Percentiles rank a stretch among this genome's conserved stretches.
Evolutionary conservation across 2,113 vertebrate species (phyloP).

Genomic region (Connochaetes taurinus): DNA sequence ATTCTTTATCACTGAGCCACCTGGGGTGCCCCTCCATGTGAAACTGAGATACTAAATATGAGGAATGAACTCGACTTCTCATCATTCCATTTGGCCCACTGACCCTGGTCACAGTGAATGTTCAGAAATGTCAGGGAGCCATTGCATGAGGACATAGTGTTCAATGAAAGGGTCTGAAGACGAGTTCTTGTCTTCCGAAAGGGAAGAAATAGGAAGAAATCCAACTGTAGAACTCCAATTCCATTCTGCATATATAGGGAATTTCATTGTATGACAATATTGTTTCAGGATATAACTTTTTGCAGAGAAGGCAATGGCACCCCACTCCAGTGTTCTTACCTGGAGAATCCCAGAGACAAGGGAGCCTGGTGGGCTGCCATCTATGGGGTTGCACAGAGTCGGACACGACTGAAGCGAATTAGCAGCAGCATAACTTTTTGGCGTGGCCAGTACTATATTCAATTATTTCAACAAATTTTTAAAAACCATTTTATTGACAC

Average conservation of each 20-base stretch:
- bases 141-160: background rate
- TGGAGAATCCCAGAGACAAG: no score
- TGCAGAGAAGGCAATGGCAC: background rate
- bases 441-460: background rate
- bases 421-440: background rate
- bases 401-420: no score
- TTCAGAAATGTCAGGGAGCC: slow-evolving; percentile 68
- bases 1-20: background rate
- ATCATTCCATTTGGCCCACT: slow-evolving; percentile 58
- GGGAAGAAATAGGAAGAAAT: background rate
- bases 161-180: background rate
- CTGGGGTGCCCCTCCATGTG: background rate
- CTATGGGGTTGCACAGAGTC: no score
- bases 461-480: background rate
- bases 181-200: background rate
- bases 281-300: background rate
- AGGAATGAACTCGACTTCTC: slow-evolving; percentile 61
- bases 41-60: slow-evolving; percentile 64
- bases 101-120: slow-evolving; percentile 35
- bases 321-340: no score
- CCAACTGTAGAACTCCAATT: background rate
- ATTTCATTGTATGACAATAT: background rate
- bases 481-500: background rate
- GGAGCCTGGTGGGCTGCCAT: no score
- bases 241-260: background rate